Base-by-base conservation (phyloP, 2,888 invertebrate genomes). In the Macroteleia sp. region DNA sequence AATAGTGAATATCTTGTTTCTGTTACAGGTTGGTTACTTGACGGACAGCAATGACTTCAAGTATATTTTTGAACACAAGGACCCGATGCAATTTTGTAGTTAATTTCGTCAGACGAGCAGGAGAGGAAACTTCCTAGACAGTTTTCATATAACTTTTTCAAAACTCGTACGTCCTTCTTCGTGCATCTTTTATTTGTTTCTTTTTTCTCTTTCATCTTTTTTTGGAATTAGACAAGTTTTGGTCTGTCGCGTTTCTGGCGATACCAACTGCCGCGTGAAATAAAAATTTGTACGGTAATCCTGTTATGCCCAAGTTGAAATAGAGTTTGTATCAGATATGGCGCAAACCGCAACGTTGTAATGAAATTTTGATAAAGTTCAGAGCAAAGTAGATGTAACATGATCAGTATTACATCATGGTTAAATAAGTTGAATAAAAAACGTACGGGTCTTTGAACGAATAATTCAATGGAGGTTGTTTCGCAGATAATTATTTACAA, bases 291-390 rank as follows among this genome's bases (percentile, higher is more conserved):
- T 66, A 67, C 67, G 41, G 54, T 75, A 75, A 75, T 75, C 67
- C 46, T 34, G 75, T 75, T 75, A 76, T 62, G 56, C 69, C 50
- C 69, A 76, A 76, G 75, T 76, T 76, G 62, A 69, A 76, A 69
- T 76, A 75, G 67, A 75, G 75, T 75, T 69, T 75, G 67, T 50
- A 75, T 75, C 75, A 62, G 67, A 69, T 67, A 67, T 36, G 62
- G 48, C 44, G 48, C 61, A 34, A 75, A 59, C 73, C 66, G 64
- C 52, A 66, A 57, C 56, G 69, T 57, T 56, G 48, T 62, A 67
- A 75, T 75, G 61, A 75, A 75, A 75, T 75, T 75, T 75, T 75
- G 67, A 75, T 67, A 54, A 75, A 75, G 56, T 75, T 75, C 61
- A 12, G 22, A 5, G 32, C 32, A 75, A 67, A 75, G 75, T 75